Base-by-base conservation (phyloP, 2,797 vertebrate species). In the Acipenser transmontanus region DNA sequence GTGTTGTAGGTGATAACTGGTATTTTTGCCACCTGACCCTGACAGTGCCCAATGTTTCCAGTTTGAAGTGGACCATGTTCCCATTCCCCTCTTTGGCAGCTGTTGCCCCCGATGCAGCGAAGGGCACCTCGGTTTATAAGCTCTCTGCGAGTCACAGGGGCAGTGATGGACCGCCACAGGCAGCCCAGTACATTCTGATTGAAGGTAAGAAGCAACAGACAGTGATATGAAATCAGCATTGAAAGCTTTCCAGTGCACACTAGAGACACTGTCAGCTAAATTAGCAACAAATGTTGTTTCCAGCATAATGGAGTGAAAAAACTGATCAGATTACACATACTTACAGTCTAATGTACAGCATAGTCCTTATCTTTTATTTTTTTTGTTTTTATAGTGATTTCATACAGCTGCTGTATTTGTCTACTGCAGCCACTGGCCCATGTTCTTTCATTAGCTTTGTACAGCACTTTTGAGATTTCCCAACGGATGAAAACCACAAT, bases 31-130 rank as follows among this genome's bases (percentile, higher is more conserved):
- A 88, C 0, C 74, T 95, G 78, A 88, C 84, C 0, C 84, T 95
- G 54, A 82, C 84, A 63, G 81, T 81, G 67, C 85, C 89, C 62
- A 86, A 86, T 49, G 87, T 90, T 74, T 88, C 89, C 0, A 74
- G 85, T 56, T 81, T 94, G 62, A 91, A 87, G 79, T 96, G 94
- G 94, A 76, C 62, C 47, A 96, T 96, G 93, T 90, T 88, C 66
- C 94, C 93, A 0, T 85, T 84, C 8, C 94, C 93, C 0, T 94
- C 88, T 79, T 81, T 95, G 80, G 85, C 80, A 0, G 82, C 89
- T 0, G 87, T 93, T 0, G 81, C 89, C 1, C 90, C 91, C 0
- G 88, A 93, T 0, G 87, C 91, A 1, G 63, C 78, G 2, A 85
- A 87, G 2, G 89, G 90, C 61, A 78, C 91, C 0, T 64, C 84